phyloP scores from a whole-genome alignment of 2,888 invertebrate species.

The Orthonevra nobilis region DNA sequence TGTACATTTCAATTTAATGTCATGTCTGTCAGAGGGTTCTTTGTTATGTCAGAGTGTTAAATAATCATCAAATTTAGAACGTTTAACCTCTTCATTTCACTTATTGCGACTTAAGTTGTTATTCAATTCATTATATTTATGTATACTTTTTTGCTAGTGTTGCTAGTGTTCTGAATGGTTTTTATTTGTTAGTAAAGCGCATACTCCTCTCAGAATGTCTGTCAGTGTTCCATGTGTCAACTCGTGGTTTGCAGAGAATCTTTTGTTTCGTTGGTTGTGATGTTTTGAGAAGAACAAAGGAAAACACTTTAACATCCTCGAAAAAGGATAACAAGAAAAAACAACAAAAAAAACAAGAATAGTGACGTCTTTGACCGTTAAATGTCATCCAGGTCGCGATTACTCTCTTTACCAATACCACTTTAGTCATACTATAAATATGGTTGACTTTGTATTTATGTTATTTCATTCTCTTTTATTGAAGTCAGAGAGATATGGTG shows the following conservation, averaged over 20 bases:
- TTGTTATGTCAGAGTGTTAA: constrained; percentile 20
- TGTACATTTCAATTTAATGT: constrained; percentile 17
- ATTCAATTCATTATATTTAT: constrained; percentile 22
- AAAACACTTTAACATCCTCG: constrained; percentile 11
- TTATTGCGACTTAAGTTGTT: constrained; percentile 54
- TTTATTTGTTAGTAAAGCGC: constrained; percentile 35
- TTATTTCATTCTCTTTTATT: background rate
- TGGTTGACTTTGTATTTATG: background rate
- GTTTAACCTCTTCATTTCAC: constrained; percentile 28
- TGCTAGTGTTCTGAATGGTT: constrained; percentile 20
- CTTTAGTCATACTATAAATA: background rate
- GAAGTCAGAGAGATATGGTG: constrained; percentile 3
- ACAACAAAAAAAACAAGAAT: background rate
- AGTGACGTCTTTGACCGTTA: constrained; percentile 18
- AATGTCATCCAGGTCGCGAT: constrained; percentile 24
- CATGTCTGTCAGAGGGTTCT: background rate
- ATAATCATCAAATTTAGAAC: constrained; percentile 5
- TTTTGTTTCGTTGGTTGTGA: no score
- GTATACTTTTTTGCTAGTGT: background rate
- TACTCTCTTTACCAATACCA: background rate
- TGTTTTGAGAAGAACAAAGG: constrained; percentile 34
- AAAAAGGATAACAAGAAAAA: no score
- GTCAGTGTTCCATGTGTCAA: constrained; percentile 8
- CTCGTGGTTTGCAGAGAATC: background rate
- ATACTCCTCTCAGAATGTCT: constrained; percentile 43